Base-by-base conservation (phyloP, 2,888 invertebrate genomes). In the Lymantria monacha region DNA sequence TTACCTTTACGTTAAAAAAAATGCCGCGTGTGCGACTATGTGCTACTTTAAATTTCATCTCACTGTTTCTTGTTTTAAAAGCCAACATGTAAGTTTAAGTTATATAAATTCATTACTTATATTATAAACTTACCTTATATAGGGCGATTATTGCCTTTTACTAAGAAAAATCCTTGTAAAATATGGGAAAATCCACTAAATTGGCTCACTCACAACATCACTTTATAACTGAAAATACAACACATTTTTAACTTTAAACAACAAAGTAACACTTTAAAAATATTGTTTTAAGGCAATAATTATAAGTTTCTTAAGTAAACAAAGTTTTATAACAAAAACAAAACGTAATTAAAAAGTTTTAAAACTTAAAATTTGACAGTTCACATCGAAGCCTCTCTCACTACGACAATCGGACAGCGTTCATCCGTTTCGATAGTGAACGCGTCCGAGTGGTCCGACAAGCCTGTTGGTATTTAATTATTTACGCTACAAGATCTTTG, bases 1-100 rank as follows among this genome's bases (percentile, higher is more conserved):
- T 76, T 76, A 76, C 74, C 47, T 72, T 69, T 63, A 51, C 49
- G 53, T 55, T 48, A 59, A 48, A 65, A 69, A 70, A 69, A 71
- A 71, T 72, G 76, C 76, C 76, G 76, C 76, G 76, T 76, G 72
- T 68, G 62, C 68, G 73, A 74, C 70, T 76, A 66, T 62, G 67
- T 67, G 64, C 70, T 59, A 74, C 72, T 76, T 76, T 69, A 62
- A 13, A 41, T 53, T 31, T 33, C 30, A 36, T 12, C 47, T 51
- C 46, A 37, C 15, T 50, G 58, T 46, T 51, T 54, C 14, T 11
- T 53, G 54, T 44, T 8, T 49, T 49, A 14, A 47, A 22, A 3
- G 49, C 48, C 42, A n/a, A 30, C 10, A 0, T 10, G 8, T 15
- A 52, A 46, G 14, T 30, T 15, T 38, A 7, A 3, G 33, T 14